Evolutionary conservation across 2,888 invertebrate species (phyloP).

Genomic region (Caenorhabditis uteleia): DNA sequence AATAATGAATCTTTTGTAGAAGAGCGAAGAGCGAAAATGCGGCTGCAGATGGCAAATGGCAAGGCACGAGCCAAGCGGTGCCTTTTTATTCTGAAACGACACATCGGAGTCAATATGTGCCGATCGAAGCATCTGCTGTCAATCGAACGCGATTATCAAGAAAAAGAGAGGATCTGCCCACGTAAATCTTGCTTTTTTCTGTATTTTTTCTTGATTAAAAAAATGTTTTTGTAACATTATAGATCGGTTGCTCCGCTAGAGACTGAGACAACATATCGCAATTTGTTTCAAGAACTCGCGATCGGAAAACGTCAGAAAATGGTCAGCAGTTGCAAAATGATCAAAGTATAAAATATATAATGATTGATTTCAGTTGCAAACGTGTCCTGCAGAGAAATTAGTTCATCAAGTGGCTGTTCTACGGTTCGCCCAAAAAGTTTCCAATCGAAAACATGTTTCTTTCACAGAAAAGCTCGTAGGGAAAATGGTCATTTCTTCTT

Average conservation of each 20-base stretch:
- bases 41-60: no score
- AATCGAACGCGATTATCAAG: conserved; percentile 21
- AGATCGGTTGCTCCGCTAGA: conserved; percentile 20
- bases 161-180: conserved; percentile 9
- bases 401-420: conserved; percentile 18
- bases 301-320: conserved; percentile 32
- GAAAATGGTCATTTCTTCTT: conserved; percentile 34
- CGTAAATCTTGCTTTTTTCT: conserved; percentile 14
- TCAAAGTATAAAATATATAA: background rate
- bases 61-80: no score
- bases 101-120: conserved; percentile 31
- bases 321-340: conserved; percentile 3
- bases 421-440: background rate
- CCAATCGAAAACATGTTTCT: background rate
- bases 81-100: conserved; percentile 41
- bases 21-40: no score
- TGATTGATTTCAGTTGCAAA: conserved; percentile 20
- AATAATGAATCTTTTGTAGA: no score
- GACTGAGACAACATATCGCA: conserved; percentile 31
- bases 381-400: conserved; percentile 35
- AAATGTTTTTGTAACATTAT: background rate
- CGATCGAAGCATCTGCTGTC: conserved; percentile 15
- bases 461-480: conserved; percentile 10
- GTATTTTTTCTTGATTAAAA: background rate
- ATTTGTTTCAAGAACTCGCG: conserved; percentile 27